Conservation (phyloP, 53 echinoderm and acorn worm species). For the Luidia sarsii region DNA sequence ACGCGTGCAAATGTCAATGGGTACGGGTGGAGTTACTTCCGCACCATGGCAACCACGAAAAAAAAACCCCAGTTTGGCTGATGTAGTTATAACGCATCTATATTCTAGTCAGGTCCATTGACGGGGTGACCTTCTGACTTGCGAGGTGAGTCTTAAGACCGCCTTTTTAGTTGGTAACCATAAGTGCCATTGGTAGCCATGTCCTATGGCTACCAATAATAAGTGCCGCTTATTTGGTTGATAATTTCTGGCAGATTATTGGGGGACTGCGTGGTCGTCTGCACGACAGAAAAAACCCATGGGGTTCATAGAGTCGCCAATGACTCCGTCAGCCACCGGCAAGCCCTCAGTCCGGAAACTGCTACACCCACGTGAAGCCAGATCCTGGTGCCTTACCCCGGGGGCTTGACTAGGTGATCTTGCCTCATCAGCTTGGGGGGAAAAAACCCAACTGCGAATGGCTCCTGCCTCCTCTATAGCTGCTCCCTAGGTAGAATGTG, state of each 20-base stretch:
- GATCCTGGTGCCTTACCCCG: too few relatives aligned
- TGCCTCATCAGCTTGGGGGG: too few relatives aligned
- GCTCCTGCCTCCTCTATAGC: too few relatives aligned
- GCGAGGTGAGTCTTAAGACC: too few relatives aligned
- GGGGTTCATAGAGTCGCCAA: slow-evolving; percentile 19
- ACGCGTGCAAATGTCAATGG: slow-evolving; percentile 37
- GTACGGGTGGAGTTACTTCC: slow-evolving; percentile 52
- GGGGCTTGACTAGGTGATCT: too few relatives aligned
- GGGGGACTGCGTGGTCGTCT: slow-evolving; percentile 13
- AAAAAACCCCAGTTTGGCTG: neutral
- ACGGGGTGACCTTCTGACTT: too few relatives aligned
- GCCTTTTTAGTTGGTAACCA: too few relatives aligned
- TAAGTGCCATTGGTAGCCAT: slow-evolving; percentile 47
- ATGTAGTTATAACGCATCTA: too few relatives aligned
- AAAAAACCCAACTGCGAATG: too few relatives aligned
- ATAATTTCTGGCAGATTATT: slow-evolving; percentile 40
- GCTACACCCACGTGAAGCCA: slow-evolving; percentile 32
- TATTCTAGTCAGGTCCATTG: too few relatives aligned
- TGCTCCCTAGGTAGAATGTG: too few relatives aligned
- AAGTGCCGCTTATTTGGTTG: slow-evolving; percentile 17
- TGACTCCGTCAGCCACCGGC: slow-evolving; percentile 7
- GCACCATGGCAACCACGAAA: neutral
- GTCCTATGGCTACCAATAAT: slow-evolving; percentile 52
- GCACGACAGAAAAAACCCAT: slow-evolving; percentile 1
- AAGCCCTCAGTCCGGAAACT: slow-evolving; percentile 19